phyloP scores from a whole-genome alignment of 2,888 invertebrate genomes.

The Cerceris ruficornis region DNA sequence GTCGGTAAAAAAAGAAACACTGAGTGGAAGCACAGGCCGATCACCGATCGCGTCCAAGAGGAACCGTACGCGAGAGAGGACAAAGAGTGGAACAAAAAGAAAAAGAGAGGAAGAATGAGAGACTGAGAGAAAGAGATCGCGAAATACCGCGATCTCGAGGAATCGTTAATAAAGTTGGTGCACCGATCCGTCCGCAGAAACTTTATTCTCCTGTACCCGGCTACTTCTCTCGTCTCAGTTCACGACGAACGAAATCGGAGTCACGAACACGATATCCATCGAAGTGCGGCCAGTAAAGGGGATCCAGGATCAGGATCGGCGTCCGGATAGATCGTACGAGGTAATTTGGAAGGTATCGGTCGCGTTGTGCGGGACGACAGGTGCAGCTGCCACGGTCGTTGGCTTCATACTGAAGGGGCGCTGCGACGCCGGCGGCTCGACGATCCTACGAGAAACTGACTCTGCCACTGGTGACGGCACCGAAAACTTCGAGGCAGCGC shows the following conservation, averaged over 20 bases:
- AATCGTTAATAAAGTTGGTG: not conserved
- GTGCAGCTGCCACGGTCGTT: constrained; percentile 76
- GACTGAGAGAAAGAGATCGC: not conserved
- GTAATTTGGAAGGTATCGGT: constrained; percentile 11
- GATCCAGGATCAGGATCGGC: constrained; percentile 35
- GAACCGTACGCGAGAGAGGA: constrained; percentile 20
- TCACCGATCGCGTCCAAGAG: constrained; percentile 45
- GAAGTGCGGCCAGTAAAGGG: not conserved
- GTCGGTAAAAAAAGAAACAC: constrained; percentile 38
- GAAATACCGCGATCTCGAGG: too few species aligned
- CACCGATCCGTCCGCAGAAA: constrained; percentile 17
- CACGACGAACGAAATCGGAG: constrained; percentile 45
- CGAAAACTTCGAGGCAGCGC: constrained; percentile 52
- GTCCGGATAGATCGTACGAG: not conserved
- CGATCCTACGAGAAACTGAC: constrained; percentile 73
- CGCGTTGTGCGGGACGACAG: constrained; percentile 56
- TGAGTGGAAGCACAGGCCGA: constrained; percentile 45
- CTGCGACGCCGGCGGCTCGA: constrained; percentile 65
- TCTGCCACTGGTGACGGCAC: constrained; percentile 59
- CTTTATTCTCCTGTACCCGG: not conserved
- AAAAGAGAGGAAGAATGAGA: constrained; percentile 5
- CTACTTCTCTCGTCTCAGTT: constrained; percentile 1
- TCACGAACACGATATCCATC: constrained; percentile 39
- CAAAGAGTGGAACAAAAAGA: constrained; percentile 35
- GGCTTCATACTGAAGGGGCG: constrained; percentile 78